Conservation (phyloP, 2,113 vertebrate genomes). For the Craseonycteris thonglongyai region DNA sequence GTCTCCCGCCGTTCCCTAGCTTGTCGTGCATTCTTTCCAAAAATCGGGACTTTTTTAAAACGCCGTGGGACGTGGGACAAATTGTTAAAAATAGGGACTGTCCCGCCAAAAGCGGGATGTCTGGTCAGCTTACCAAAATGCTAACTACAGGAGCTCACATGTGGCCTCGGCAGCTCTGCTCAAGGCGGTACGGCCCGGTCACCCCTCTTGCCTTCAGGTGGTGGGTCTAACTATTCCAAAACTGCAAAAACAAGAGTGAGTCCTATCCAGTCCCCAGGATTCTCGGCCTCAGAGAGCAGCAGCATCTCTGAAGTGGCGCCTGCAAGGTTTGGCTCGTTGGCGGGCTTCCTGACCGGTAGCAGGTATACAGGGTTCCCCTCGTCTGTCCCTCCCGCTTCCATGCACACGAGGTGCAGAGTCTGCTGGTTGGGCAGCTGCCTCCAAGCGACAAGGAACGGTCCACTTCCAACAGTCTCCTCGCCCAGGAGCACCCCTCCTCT, state of each 20-base stretch:
- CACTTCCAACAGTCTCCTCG: background rate
- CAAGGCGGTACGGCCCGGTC: background rate
- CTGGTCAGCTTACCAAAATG: too few relatives aligned
- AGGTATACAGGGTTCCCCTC: too few relatives aligned
- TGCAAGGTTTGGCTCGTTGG: background rate
- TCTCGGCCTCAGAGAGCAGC: background rate
- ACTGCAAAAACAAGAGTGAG: conserved; percentile 1
- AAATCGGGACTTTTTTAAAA: too few relatives aligned
- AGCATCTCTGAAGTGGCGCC: background rate
- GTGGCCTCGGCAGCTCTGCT: conserved; percentile 28
- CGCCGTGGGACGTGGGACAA: too few relatives aligned
- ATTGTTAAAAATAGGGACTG: too few relatives aligned
- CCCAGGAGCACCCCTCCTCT: background rate
- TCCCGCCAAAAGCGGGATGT: too few relatives aligned
- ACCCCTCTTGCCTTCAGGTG: background rate
- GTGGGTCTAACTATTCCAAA: conserved; percentile 21
- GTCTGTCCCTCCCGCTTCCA: background rate
- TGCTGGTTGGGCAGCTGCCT: background rate
- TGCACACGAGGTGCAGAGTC: background rate
- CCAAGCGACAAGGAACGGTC: rapidly evolving
- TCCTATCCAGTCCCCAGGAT: background rate
- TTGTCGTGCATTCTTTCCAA: too few relatives aligned
- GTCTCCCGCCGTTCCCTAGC: too few relatives aligned
- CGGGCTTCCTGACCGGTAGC: background rate
- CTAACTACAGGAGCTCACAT: conserved; percentile 43